Base-by-base conservation (phyloP, 2,797 vertebrate genomes). In the Antrozous pallidus region DNA sequence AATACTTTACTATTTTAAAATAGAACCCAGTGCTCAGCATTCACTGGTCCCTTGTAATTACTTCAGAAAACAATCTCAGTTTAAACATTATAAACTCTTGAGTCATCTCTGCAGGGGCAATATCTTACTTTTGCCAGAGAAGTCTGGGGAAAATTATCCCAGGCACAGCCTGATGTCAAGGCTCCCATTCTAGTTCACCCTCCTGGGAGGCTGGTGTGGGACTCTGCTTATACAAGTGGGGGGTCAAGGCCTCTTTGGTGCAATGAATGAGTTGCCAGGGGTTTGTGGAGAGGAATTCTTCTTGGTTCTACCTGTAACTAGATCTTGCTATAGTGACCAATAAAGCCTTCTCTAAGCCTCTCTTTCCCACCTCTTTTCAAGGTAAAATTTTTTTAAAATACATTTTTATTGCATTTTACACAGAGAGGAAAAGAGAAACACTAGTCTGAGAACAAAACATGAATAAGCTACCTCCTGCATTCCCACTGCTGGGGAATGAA, bases 1-100 rank as follows among this genome's bases (percentile, higher is more conserved):
- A 92, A 80, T 84, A 94, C 49, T 45, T 82, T 20, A 71, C 70
- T 56, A 82, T 89, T 89, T 88, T 95, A 86, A 94, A 97, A 94
- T 63, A 88, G n/a, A 56, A 88, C 47, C 65, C 42, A 54, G 33
- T 36, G 28, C 65, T 89, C 74, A 42, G 49, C 83, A 77, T 95
- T 91, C 91, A 87, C 54, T 73, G 65, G 33, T 73, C 17, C 42
- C 92, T 92, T 92, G 38, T 80, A 79, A 92, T 91, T 87, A 88
- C 86, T 96, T 83, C 79, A 81, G 73, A 87, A 95, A 96, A 90
- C 33, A 94, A 40, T 70, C 77, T 87, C 47, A 58, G 51, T 54
- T 81, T 84, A 80, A 74, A 89, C 80, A 58, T 82, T 90, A 90
- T 42, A 92, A 95, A 70, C 8, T 42, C 70, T n/a, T 78, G 71